Base-by-base conservation (phyloP, 2,113 vertebrate species). In the Hippolais icterina region DNA sequence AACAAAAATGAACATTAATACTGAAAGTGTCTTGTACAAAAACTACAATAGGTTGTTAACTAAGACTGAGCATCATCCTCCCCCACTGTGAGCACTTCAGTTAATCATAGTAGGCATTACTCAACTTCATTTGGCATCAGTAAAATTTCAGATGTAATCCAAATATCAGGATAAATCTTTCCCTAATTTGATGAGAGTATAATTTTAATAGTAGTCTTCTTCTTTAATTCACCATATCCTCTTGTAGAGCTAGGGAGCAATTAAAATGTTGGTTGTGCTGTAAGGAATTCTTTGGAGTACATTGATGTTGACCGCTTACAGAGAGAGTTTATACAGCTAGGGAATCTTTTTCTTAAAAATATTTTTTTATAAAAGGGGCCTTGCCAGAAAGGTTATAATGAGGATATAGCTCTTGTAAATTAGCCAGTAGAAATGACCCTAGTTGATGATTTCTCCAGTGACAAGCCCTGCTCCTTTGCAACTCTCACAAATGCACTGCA, bases 51-150 rank as follows among this genome's bases (percentile, higher is more conserved):
- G 83, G 72, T 78, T 87, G 35, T 74, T 91, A 94, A 85, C 89
- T 69, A 87, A 56, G 80, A 16, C 53, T 85, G 29, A 96, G 63
- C 92, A 94, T 96, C 83, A 61, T 92, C 93, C 86, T 95, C 93
- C 88, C 83, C 90, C 93, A 87, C 68, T 83, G 83, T 89, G 65
- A 95, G 66, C 81, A 70, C 78, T 89, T 82, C 78, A 91, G 90
- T 93, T 96, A 96, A 93, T 96, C 90, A 94, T 90, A 92, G 83
- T 39, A 87, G 61, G 92, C 49, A 95, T 97, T 97, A 96, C 83
- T 96, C 93, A 96, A 92, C 85, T 87, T 78, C 83, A 84, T 90
- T 79, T 96, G 92, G 83, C 69, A 87, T 56, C 72, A 84, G 68
- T 86, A 83, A 83, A 42, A 64, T 76, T 84, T 84, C 33, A 96